Evolutionary conservation across 2,113 vertebrate species (phyloP).

Genomic region (Notarius quadriscutis): DNA sequence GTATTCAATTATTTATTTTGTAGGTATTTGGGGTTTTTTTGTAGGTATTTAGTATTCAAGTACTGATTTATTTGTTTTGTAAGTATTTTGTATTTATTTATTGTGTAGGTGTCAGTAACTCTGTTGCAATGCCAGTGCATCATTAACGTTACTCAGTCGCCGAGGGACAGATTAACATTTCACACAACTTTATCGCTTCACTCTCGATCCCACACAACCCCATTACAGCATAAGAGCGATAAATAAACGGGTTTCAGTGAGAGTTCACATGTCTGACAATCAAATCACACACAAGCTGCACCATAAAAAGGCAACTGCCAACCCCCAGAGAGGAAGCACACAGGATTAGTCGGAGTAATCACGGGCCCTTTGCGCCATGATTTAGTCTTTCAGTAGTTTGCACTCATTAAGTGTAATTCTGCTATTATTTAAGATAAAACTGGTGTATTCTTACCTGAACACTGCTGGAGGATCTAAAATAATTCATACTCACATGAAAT

Average conservation of each 20-base stretch:
- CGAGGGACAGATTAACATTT: too few relatives aligned
- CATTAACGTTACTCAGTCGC: too few relatives aligned
- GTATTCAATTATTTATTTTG: too few relatives aligned
- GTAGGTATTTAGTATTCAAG: too few relatives aligned
- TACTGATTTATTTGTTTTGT: too few relatives aligned
- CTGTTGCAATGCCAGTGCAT: too few relatives aligned
- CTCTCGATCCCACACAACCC: too few relatives aligned
- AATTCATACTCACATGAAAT: neutral
- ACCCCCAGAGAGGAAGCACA: constrained; percentile 46
- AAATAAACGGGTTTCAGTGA: neutral
- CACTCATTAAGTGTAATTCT: constrained; percentile 1
- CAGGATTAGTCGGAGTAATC: constrained; percentile 46
- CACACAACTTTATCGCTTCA: too few relatives aligned
- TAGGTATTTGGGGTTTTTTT: too few relatives aligned
- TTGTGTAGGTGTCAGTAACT: too few relatives aligned
- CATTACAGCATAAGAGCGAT: too few relatives aligned
- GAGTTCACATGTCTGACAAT: constrained; percentile 38
- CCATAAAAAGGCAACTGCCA: constrained; percentile 39
- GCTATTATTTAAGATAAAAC: neutral
- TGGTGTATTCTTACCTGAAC: neutral
- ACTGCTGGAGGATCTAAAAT: neutral
- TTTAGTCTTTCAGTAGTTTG: constrained; percentile 27
- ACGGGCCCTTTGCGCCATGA: constrained; percentile 18
- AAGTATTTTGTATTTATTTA: too few relatives aligned
- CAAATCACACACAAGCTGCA: constrained; percentile 19